Conservation (phyloP, 2,888 invertebrate species). For the Lordiphosa fenestrarum region DNA sequence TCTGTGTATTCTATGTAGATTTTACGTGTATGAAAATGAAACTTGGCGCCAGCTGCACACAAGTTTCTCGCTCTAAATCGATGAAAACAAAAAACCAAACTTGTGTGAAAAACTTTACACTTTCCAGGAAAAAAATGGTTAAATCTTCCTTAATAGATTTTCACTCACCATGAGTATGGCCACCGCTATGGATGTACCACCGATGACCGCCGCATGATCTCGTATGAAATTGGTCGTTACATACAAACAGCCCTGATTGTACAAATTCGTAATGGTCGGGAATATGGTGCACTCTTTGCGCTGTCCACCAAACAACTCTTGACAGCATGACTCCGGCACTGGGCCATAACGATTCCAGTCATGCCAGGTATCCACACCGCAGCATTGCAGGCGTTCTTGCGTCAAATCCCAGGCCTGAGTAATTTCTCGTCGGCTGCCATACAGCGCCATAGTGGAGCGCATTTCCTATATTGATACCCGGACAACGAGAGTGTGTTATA, state of each 20-base stretch:
- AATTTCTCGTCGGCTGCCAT: slow-evolving; percentile 86
- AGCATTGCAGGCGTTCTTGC: slow-evolving; percentile 91
- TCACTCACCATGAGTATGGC: slow-evolving; percentile 90
- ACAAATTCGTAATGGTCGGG: slow-evolving; percentile 79
- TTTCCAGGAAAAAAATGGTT: too few relatives aligned
- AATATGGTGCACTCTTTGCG: slow-evolving; percentile 78
- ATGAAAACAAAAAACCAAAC: too few relatives aligned
- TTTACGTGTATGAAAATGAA: too few relatives aligned
- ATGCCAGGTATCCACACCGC: slow-evolving; percentile 88
- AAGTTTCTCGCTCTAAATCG: too few relatives aligned
- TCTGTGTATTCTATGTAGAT: too few relatives aligned
- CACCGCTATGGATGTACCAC: slow-evolving; percentile 89
- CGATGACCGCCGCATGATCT: slow-evolving; percentile 89
- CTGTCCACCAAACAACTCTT: slow-evolving; percentile 82
- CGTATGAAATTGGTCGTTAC: slow-evolving; percentile 87
- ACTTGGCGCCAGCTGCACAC: too few relatives aligned
- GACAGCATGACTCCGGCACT: slow-evolving; percentile 90
- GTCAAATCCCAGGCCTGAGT: slow-evolving; percentile 94
- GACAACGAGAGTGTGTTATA: background rate
- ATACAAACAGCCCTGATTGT: slow-evolving; percentile 88
- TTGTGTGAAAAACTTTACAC: too few relatives aligned
- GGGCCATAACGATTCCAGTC: slow-evolving; percentile 89
- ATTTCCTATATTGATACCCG: slow-evolving; percentile 82
- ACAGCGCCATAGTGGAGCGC: slow-evolving; percentile 87
- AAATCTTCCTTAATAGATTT: too few relatives aligned